Evolutionary conservation across 2,113 vertebrate genomes (phyloP).

Genomic region (Poecile atricapillus): DNA sequence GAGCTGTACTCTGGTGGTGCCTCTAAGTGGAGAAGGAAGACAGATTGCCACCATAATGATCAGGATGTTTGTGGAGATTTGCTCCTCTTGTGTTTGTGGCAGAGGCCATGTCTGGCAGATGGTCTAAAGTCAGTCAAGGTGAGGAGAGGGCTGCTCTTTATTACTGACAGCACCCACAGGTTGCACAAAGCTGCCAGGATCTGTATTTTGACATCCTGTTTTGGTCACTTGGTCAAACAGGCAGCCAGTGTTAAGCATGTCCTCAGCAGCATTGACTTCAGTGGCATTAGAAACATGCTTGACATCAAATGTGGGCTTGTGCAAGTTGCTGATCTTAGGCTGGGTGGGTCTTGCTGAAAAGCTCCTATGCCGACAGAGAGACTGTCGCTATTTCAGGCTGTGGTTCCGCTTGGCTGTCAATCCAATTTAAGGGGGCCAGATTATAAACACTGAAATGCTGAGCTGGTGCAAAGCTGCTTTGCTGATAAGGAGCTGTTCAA

Average conservation of each 20-base stretch:
- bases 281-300: background rate
- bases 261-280: background rate
- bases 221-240: background rate
- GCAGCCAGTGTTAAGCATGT: background rate
- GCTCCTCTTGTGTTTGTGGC: background rate
- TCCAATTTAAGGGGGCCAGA: background rate
- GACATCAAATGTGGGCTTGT: background rate
- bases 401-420: background rate
- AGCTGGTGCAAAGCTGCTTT: background rate
- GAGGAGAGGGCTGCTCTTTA: background rate
- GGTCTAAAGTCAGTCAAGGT: background rate
- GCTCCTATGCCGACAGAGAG: background rate
- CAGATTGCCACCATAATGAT: background rate
- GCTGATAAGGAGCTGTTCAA: slow-evolving; percentile 14
- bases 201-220: background rate
- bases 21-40: background rate
- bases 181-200: background rate
- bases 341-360: background rate
- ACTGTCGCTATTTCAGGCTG: background rate
- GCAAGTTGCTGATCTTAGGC: background rate
- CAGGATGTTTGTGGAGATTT: background rate
- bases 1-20: background rate
- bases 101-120: background rate
- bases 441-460: background rate
- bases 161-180: background rate